Evolutionary conservation across 1,140 invertebrate genomes (phyloP).

Genomic region (Polyergus mexicanus): DNA sequence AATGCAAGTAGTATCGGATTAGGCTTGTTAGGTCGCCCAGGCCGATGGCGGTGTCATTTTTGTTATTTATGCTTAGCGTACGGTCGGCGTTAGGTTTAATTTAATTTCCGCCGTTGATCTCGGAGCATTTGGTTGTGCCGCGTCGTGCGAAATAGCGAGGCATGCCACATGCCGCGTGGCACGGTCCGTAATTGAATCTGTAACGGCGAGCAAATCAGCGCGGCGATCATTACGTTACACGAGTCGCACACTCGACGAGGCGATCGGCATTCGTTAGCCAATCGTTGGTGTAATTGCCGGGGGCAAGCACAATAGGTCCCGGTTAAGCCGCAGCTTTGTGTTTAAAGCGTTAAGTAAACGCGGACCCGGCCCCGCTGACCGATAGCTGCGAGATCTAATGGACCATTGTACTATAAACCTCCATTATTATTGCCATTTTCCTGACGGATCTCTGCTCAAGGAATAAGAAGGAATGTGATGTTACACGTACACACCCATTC

Average conservation of each 20-base stretch:
- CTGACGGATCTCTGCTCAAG: neutral
- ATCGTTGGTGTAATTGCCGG: slow-evolving; percentile 73
- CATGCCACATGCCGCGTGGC: slow-evolving; percentile 24
- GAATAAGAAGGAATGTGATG: neutral
- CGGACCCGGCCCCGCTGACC: neutral
- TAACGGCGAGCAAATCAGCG: slow-evolving; percentile 74
- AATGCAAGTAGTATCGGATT: slow-evolving; percentile 53
- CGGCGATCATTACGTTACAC: slow-evolving; percentile 73
- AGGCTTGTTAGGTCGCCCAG: slow-evolving; percentile 18
- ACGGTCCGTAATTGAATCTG: slow-evolving; percentile 74
- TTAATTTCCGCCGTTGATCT: slow-evolving; percentile 69
- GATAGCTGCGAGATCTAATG: slow-evolving; percentile 5
- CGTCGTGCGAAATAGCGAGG: slow-evolving; percentile 64
- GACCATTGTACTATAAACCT: slow-evolving; percentile 3
- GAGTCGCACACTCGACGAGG: slow-evolving; percentile 57
- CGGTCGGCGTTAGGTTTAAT: slow-evolving; percentile 61
- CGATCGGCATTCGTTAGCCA: slow-evolving; percentile 75
- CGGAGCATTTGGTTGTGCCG: slow-evolving; percentile 47
- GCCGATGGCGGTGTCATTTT: slow-evolving; percentile 37
- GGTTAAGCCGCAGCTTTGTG: slow-evolving; percentile 69
- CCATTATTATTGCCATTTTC: slow-evolving; percentile 25
- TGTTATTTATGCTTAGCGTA: slow-evolving; percentile 68
- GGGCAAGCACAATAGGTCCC: slow-evolving; percentile 55
- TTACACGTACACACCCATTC: neutral
- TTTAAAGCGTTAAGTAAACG: slow-evolving; percentile 63